Base-by-base conservation (phyloP, 2,113 vertebrate species). In the Diadophis punctatus region DNA sequence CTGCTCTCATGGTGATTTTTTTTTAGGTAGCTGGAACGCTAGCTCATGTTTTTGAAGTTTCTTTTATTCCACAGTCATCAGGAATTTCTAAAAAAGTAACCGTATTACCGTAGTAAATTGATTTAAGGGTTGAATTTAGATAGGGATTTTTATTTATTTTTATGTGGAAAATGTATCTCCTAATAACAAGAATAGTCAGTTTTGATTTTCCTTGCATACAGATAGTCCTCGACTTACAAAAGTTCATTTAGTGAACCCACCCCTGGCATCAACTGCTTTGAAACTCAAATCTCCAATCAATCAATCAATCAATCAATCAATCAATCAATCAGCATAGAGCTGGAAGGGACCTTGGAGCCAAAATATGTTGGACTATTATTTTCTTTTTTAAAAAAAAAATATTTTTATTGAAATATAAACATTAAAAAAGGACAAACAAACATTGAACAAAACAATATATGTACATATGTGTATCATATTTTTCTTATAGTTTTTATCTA, bases 1-100 rank as follows among this genome's bases (percentile, higher is more conserved):
- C 5, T 51, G 14, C 89, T 20, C 2, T 58, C 8, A 0, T 11
- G 23, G 11, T 20, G 34, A 0, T 48, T 52, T 93, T 93, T 48
- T 9, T 25, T 27, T 3, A 0, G 51, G 53, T 87, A 8, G 8
- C n/a, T 1, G 0, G 0, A 25, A 39, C 25, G 16, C 88, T 0
- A 0, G n/a, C 84, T 39, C 34, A n/a, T 22, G 8, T 56, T 56
- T 88, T 58, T 46, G 16, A 3, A 3, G 18, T 86, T 90, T 30
- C 58, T 49, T 34, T 88, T 55, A 34, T 20, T 51, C n/a, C n/a
- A 30, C 1, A 25, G 10, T 53, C 18, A 80, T 53, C 25, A 55
- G 43, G 25, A 80, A 51, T 55, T 84, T 46, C 22, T 25, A 49
- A 18, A 20, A 48, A 89, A 87, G n/a, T 53, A 46, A 84, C 39